Conservation (phyloP, 2,113 vertebrate genomes). For the Chaenocephalus aceratus region DNA sequence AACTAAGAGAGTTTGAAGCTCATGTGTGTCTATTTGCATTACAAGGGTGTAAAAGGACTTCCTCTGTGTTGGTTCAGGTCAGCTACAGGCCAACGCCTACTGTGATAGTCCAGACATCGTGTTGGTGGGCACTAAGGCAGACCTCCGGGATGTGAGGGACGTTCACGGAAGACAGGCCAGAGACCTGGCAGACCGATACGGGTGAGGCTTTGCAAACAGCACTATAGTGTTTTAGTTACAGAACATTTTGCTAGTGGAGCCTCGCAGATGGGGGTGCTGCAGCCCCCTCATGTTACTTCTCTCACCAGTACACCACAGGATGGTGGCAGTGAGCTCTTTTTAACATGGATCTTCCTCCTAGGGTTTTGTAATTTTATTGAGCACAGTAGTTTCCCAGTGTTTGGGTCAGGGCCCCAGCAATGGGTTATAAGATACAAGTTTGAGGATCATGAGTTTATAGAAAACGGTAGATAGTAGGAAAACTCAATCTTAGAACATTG, state of each 20-base stretch:
- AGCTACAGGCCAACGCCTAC: constrained; percentile 96
- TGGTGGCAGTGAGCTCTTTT: constrained; percentile 27
- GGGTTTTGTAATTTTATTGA: background rate
- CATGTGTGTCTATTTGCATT: background rate
- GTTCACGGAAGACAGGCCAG: constrained; percentile 90
- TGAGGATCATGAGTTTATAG: background rate
- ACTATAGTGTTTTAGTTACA: background rate
- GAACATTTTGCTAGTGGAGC: too few species aligned
- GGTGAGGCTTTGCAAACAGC: constrained; percentile 79
- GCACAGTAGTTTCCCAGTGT: background rate
- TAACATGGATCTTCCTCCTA: background rate
- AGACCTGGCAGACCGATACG: constrained; percentile 93
- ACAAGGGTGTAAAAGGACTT: constrained; percentile 4
- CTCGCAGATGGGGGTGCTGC: too few species aligned
- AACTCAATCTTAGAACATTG: too few species aligned
- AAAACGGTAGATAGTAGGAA: too few species aligned
- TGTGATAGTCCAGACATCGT: constrained; percentile 96
- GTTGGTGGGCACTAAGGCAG: constrained; percentile 95
- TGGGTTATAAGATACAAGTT: background rate
- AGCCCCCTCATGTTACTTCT: too few species aligned
- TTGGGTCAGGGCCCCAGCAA: background rate
- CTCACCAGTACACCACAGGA: constrained; percentile 31
- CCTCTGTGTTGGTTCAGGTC: constrained; percentile 78
- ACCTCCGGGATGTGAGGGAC: constrained; percentile 88
- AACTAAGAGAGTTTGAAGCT: background rate